Evolutionary conservation across 2,797 vertebrate species (phyloP).

Genomic region (Anisognathus igniventris): DNA sequence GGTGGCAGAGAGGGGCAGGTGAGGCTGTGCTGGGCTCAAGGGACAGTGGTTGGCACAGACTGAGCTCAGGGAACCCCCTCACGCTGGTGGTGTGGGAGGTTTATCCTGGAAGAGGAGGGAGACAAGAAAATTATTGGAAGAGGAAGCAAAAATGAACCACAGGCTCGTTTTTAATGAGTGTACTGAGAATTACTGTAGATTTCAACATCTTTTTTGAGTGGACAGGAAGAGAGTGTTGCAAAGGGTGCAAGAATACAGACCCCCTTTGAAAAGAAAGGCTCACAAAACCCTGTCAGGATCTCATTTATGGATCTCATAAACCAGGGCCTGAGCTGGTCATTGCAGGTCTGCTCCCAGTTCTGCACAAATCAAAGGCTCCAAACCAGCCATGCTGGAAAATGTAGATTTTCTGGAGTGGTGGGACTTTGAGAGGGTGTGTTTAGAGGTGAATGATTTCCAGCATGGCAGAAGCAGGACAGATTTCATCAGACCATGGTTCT

Average conservation of each 20-base stretch:
- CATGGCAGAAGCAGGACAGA: background rate
- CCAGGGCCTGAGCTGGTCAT: background rate
- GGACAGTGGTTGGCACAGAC: background rate
- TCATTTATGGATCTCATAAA: background rate
- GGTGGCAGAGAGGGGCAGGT: background rate
- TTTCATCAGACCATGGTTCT: background rate
- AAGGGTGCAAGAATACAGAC: background rate
- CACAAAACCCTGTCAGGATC: background rate
- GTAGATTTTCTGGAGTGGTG: background rate
- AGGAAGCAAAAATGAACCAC: background rate
- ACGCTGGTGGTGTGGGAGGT: fast-evolving
- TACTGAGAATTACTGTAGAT: background rate
- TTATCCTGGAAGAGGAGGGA: background rate
- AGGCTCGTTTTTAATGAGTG: background rate
- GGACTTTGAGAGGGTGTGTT: background rate
- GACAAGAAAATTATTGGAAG: background rate
- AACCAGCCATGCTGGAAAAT: background rate
- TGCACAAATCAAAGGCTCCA: background rate
- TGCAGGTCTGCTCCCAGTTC: background rate
- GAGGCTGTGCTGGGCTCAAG: background rate
- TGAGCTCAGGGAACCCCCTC: background rate
- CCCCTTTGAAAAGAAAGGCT: background rate
- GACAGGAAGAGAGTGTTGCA: background rate
- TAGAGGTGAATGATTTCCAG: background rate
- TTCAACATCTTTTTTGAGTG: background rate